Percentiles rank a stretch among this genome's conserved stretches.
These are phyloP conservation scores for Stichodactyla helianthus DNA, from an alignment of 64 coral and sea anemone genomes.

Conservation along the genomic window DNA sequence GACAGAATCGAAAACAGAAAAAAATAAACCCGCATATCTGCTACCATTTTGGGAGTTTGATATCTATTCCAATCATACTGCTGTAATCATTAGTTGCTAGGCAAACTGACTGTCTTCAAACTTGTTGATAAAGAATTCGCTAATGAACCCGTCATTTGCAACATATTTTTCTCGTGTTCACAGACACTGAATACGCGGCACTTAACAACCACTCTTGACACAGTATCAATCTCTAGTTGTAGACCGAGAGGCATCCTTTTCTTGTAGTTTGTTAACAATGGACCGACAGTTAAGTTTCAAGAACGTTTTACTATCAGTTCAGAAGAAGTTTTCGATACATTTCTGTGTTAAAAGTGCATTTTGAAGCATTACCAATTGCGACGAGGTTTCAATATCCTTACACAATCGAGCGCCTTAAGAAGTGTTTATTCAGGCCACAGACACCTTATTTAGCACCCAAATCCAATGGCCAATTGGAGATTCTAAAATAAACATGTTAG, in stretches of 20 bases:
- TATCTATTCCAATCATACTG: too few species aligned
- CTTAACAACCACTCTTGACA: conserved; percentile 9
- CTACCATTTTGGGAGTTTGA: too few species aligned
- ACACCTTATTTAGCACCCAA: conserved; percentile 74
- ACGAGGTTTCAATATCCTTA: conserved; percentile 63
- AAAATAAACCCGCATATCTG: background rate
- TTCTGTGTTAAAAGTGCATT: background rate
- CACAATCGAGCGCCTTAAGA: conserved; percentile 75
- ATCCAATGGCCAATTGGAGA: conserved; percentile 81
- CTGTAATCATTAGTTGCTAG: background rate
- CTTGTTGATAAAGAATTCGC: conserved; percentile 18
- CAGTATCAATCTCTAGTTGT: background rate
- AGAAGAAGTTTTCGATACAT: background rate
- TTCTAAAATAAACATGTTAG: conserved; percentile 84
- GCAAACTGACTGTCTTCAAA: background rate
- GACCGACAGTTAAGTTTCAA: background rate
- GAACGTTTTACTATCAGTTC: background rate
- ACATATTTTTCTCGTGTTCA: conserved; percentile 12
- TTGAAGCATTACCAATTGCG: background rate
- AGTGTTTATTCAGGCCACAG: conserved; percentile 92
- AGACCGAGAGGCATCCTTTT: background rate
- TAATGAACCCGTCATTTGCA: conserved; percentile 22
- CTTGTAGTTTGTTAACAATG: background rate
- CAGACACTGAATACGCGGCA: conserved; percentile 4
- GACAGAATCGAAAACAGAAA: background rate